Percentiles rank a stretch among this genome's conserved stretches.
Evolutionary conservation across 2,797 vertebrate species (phyloP).

Genomic region (Paguma larvata): DNA sequence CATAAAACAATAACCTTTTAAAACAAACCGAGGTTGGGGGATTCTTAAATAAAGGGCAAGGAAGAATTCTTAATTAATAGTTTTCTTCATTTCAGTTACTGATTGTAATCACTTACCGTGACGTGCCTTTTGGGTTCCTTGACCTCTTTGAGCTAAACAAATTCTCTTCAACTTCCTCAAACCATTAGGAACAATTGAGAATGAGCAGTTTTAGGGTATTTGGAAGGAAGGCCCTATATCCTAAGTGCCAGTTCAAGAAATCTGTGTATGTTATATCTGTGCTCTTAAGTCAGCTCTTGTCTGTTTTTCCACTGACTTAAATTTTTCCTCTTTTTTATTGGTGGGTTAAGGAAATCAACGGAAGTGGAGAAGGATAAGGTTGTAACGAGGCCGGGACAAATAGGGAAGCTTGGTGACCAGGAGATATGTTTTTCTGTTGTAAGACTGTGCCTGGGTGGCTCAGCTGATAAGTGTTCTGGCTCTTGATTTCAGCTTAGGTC

Average conservation of each 20-base stretch:
- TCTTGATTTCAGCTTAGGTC: too few species aligned
- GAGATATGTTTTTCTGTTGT: background rate
- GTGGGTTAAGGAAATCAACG: background rate
- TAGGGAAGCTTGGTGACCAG: background rate
- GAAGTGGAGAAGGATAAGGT: slow-evolving; percentile 34
- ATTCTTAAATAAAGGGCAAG: too few species aligned
- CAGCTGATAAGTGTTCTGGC: too few species aligned
- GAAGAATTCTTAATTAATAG: background rate
- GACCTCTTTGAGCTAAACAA: slow-evolving; percentile 36
- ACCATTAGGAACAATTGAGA: slow-evolving; percentile 24
- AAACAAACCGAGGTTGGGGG: background rate
- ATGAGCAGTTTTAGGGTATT: slow-evolving; percentile 52
- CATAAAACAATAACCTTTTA: slow-evolving; percentile 8
- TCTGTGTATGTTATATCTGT: background rate
- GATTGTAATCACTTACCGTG: slow-evolving; percentile 35
- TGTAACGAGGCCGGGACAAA: background rate
- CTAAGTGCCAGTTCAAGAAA: slow-evolving; percentile 22
- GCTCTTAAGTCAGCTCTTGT: slow-evolving; percentile 24
- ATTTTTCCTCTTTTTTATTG: background rate
- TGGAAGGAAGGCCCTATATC: background rate
- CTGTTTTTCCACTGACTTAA: background rate
- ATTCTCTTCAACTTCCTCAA: slow-evolving; percentile 41
- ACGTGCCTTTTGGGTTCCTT: slow-evolving; percentile 57
- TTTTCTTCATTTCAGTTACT: slow-evolving; percentile 43
- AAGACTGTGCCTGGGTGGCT: background rate